phyloP scores from a whole-genome alignment of 2,113 vertebrate genomes.

The Coregonus clupeaformis region DNA sequence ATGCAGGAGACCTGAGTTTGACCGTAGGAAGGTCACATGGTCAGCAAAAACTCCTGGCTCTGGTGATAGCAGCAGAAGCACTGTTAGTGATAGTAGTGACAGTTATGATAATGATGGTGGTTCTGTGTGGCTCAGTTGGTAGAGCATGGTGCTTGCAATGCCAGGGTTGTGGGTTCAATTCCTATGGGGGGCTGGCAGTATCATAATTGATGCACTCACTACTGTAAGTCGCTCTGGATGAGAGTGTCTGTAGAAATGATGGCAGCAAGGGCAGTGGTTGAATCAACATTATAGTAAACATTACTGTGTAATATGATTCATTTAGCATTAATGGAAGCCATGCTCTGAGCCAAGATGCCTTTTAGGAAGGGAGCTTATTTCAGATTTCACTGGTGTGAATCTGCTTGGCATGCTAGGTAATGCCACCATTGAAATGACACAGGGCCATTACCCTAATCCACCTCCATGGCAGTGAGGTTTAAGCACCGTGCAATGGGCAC shows the following conservation, averaged over 20 bases:
- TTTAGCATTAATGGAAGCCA: constrained; percentile 8
- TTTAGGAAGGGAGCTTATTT: neutral
- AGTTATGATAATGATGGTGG: neutral
- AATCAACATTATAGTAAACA: constrained; percentile 1
- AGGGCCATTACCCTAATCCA: constrained; percentile 13
- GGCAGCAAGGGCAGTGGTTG: neutral
- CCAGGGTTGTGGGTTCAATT: too few species aligned
- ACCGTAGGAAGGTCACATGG: too few species aligned
- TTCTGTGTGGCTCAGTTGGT: neutral
- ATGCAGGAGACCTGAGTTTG: too few species aligned
- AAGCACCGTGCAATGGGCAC: constrained; percentile 12
- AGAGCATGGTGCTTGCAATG: too few species aligned
- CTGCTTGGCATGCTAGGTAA: constrained; percentile 14
- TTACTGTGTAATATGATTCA: constrained; percentile 29
- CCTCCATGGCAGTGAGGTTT: constrained; percentile 4
- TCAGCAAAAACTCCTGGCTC: neutral
- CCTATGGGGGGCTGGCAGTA: too few species aligned
- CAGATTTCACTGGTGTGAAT: constrained; percentile 3
- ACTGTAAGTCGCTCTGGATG: too few species aligned
- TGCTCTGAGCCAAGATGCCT: constrained; percentile 7
- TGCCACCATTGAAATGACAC: neutral
- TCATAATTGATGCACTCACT: too few species aligned
- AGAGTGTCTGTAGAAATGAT: too few species aligned
- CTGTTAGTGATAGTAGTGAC: neutral
- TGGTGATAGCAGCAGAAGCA: constrained; percentile 11